Conservation (phyloP, 2,797 vertebrate species). For the Danio albolineatus region DNA sequence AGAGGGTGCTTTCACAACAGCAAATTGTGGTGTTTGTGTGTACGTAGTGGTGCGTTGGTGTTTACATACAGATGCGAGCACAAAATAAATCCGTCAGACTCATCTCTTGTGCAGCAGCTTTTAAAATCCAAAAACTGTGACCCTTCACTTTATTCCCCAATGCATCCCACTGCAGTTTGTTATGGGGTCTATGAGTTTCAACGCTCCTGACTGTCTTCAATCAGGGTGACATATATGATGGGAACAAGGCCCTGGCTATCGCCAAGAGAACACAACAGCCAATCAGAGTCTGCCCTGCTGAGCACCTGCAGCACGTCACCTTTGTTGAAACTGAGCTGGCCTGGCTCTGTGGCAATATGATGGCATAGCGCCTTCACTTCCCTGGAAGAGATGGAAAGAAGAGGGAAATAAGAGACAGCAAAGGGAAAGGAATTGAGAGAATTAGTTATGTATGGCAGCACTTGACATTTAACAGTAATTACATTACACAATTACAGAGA, state of each 20-base stretch:
- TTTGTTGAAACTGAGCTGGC: constrained; percentile 93
- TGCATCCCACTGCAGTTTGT: constrained; percentile 5
- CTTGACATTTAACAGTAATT: background rate
- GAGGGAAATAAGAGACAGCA: background rate
- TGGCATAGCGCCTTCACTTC: constrained; percentile 90
- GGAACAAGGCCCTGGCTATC: constrained; percentile 86
- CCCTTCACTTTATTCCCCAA: constrained; percentile 7
- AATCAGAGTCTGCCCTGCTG: constrained; percentile 85
- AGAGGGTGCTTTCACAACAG: constrained; percentile 19
- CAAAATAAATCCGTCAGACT: constrained; percentile 34
- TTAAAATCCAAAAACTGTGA: constrained; percentile 20
- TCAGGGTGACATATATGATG: constrained; percentile 89
- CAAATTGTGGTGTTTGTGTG: constrained; percentile 36
- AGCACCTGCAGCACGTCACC: constrained; percentile 87
- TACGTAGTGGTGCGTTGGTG: constrained; percentile 55
- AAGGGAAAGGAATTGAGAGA: background rate
- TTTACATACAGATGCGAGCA: constrained; percentile 62
- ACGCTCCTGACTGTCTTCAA: constrained; percentile 68
- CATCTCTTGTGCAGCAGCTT: constrained; percentile 9
- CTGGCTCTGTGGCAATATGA: constrained; percentile 88
- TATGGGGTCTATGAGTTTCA: background rate
- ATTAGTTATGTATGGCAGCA: background rate
- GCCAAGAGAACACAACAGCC: constrained; percentile 87
- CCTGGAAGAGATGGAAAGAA: constrained; percentile 70
- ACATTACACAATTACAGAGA: background rate